Evolutionary conservation across 1,140 invertebrate species (phyloP), one percentile per base, ranked within the genome.

Genomic region (Diachasma alloeum): DNA sequence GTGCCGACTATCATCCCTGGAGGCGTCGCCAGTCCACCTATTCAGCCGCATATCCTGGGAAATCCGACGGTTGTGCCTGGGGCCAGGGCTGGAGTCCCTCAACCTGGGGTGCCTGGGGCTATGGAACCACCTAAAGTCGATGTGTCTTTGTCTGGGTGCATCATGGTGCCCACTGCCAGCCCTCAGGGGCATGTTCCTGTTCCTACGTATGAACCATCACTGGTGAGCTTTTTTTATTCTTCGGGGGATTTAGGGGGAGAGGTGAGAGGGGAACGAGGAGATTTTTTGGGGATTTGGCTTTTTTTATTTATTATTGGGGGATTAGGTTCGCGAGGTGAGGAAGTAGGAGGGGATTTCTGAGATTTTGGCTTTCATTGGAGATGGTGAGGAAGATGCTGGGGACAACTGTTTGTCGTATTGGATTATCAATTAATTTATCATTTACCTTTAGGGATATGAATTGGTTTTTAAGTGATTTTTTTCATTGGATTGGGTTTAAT

Each of bases 121-220:
- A 90, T 91, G 83, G 91, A 92, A 74, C 89, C 91, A 31, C 91
- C 91, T 0, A 92, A 92, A 79, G 87, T 90, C 10, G 91, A 92
- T 83, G 90, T 92, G 2, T 88, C 90, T 0, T 90, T 91, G 84
- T 89, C 90, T 15, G 89, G 90, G 17, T 91, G 91, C 56, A 91
- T 92, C 22, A 90, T 92, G 85, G 91, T 92, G 19, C 91, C 93
- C 19, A 91, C 93, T 63, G 91, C 93, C 1, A 93, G 91, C 78
- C 90, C 91, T 80, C 86, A 88, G 90, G 77, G 83, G 13, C 91
- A 90, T 5, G 90, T 93, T 77, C 90, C 92, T 3, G 89, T 74
- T 26, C 63, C 93, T 13, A 86, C 92, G 15, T 94, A 92, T 75
- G 93, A 94, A 80, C 89, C 92, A 10, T 91, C 91, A 81, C 83